Evolutionary conservation across 2,113 vertebrate species (phyloP), one percentile per base, ranked within the genome.

Genomic region (Pogonocichla stellata): DNA sequence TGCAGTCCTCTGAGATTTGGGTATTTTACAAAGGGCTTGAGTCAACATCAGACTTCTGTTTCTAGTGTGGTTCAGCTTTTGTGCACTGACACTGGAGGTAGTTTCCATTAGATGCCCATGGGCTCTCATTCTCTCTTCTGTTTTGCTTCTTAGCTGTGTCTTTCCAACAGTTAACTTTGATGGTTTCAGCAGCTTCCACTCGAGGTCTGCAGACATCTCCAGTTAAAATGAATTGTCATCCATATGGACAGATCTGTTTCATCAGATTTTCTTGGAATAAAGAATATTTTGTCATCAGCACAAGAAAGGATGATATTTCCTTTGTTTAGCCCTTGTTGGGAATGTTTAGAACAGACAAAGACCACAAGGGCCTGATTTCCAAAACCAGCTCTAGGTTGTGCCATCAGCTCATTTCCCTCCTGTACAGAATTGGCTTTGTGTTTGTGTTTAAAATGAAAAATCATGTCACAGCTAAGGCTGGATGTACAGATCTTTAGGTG

Each of bases 311-410:
- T 66, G 81, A 24, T 62, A 47, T 66, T 86, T 90, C 38, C 48
- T 92, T 97, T 94, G 82, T 94, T 86, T 78, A 78, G 54, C 43
- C 31, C 64, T 67, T 45, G 14, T 61, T 92, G 31, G 71, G 51
- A 80, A 56, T 51, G 57, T 81, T 93, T 83, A 73, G 67, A 80
- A 45, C 25, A 66, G 67, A 54, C 0, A 0, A 36, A 78, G 56
- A 61, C 56, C 54, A 36, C 17, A 34, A 83, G 17, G 33, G 5
- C 17, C 31, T 67, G 67, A 58, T 86, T 86, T 93, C 75, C 67
- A 31, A 72, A 94, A 77, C 0, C 58, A 83, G 14, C 14, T 83
- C 56, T 51, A 10, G 34, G 34, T 51, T 88, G 50, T 90, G 79
- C 60, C 51, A 73, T 83, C 82, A 74, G 38, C 38, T 78, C 29